Base-by-base conservation (phyloP, 2,888 invertebrate genomes). In the Leptinotarsa juncta region DNA sequence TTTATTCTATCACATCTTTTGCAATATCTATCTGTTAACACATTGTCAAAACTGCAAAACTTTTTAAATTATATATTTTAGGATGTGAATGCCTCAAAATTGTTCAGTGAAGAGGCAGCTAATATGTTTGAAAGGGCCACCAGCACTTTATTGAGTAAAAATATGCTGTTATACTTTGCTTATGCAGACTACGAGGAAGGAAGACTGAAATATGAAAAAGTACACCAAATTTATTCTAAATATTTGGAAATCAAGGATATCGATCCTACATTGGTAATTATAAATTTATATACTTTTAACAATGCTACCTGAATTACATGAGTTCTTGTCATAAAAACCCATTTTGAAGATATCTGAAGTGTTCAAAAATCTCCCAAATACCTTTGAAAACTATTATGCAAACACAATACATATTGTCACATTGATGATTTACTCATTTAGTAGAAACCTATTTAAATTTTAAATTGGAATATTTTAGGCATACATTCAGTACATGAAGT, bases 131-230 rank as follows among this genome's bases (percentile, higher is more conserved):
- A 99, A 86, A 90, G 98, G 50, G 98, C 99, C 0, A 97, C 97
- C 1, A 93, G 92, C 72, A 94, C 96, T 0, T 92, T 98, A 0
- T 90, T 99, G 72, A 96, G 95, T 76, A 95, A 95, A 78, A 98
- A 97, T 85, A 96, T 97, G 88, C 89, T 99, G 67, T 88, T 99
- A 23, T 98, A 99, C 88, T 99, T 99, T 89, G 98, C 99, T 0
- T 98, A 98, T 86, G 98, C 99, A 0, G 99, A 99, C 89, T 99
- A 98, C 84, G 99, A 99, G 88, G 99, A 99, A 89, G 95, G 97
- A 65, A 90, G 98, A 53, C 92, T 98, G 86, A 97, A 98, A 86
- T 97, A 97, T 86, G 97, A 98, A 79, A 98, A 97, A 91, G 98
- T 95, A 15, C 98, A 98, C 88, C 94, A 94, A 85, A 98, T 99